Evolutionary conservation across 2,797 vertebrate species (phyloP), one percentile per base, ranked within the genome.

Genomic region (Sebastes oblongus): DNA sequence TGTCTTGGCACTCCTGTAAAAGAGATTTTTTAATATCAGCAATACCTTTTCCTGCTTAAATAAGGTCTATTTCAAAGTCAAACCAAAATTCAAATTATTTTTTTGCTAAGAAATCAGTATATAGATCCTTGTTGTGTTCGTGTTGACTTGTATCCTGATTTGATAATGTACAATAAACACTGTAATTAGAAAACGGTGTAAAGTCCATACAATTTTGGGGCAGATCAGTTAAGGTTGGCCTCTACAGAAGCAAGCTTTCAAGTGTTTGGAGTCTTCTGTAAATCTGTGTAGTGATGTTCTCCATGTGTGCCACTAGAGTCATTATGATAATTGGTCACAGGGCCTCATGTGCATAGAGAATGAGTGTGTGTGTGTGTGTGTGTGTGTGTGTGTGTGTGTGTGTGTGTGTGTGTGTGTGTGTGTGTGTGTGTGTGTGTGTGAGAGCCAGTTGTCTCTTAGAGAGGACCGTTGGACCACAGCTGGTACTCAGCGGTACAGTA

Each of bases 381-480:
- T 27, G 27, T 27, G 27, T 27, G 27, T 27, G 50, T 27, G 27
- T 27, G 27, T 27, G 77, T 59, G 32, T 27, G 27, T 27, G 27
- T 27, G 27, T 27, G 50, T 59, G 32, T 27, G 39, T 27, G 50
- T 27, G 27, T 27, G 27, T 27, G 77, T 59, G 32, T 27, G 27
- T 27, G 27, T 27, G 27, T 27, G 50, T 59, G 32, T 27, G 39
- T 59, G 32, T 27, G 27, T 27, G 27, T 27, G 27, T 27, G 50
- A 61, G 58, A 36, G 61, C 67, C 90, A 88, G 87, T 78, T 93
- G 90, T 83, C 77, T 85, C 25, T 66, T 24, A 22, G 68, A 60
- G 32, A 24, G 50, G 78, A 89, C 83, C 80, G 69, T 91, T 90
- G 85, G 75, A 78, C 78, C 75, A 78, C 93, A 92, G 90, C 92